Conservation (phyloP, 1,140 invertebrate genomes). For the Diabrotica virgifera region DNA sequence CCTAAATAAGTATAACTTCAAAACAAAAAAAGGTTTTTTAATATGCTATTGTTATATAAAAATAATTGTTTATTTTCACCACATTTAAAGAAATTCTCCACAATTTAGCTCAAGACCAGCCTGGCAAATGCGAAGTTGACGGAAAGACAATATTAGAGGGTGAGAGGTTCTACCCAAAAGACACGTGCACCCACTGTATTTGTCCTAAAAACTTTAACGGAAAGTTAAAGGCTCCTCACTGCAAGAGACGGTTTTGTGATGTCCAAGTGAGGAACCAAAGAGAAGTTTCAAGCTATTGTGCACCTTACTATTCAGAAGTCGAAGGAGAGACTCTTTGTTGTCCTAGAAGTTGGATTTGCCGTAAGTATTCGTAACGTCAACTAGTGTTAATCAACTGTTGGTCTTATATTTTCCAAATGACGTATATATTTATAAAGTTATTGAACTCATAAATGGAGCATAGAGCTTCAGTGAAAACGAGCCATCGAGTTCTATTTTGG, state of each 20-base stretch:
- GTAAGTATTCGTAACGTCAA: conserved; percentile 22
- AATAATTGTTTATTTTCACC: neutral
- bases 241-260: conserved; percentile 27
- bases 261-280: conserved; percentile 24
- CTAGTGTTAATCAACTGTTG: neutral
- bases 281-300: conserved; percentile 31
- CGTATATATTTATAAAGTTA: no score
- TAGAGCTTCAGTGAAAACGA: no score
- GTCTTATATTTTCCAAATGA: no score
- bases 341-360: conserved; percentile 31
- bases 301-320: conserved; percentile 25
- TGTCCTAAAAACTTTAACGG: conserved; percentile 37
- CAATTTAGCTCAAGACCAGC: neutral
- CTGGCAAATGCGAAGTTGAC: conserved; percentile 31
- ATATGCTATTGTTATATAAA: neutral
- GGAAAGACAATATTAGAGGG: conserved; percentile 30
- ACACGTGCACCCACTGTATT: conserved; percentile 34
- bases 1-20: no score
- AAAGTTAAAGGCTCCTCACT: conserved; percentile 29
- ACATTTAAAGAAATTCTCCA: conserved; percentile 4
- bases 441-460: no score
- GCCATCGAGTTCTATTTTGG: no score
- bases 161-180: conserved; percentile 29
- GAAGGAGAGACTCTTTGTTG: conserved; percentile 23
- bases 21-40: no score